Conservation (phyloP, 1,140 invertebrate species). For the Phymastichus coffea region DNA sequence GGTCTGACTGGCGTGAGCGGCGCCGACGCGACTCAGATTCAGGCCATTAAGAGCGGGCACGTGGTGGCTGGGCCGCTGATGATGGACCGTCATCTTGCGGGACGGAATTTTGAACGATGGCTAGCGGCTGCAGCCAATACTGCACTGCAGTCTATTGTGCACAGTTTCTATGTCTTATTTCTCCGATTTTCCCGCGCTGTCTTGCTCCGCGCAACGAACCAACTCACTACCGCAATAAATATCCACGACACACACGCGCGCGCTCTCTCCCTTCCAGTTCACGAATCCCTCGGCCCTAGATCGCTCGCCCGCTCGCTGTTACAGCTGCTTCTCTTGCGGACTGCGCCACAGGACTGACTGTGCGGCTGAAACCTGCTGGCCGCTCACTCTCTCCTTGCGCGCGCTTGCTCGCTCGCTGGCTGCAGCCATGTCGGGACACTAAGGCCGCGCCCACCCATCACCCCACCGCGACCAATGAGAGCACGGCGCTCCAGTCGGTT, state of each 20-base stretch:
- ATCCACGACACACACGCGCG: background rate
- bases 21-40: slow-evolving; percentile 47
- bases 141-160: no score
- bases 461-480: slow-evolving; percentile 40
- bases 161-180: no score
- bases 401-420: slow-evolving; percentile 26
- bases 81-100: slow-evolving; percentile 56
- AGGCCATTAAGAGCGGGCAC: slow-evolving; percentile 50
- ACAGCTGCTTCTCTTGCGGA: slow-evolving; percentile 12
- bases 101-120: slow-evolving; percentile 52
- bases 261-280: background rate
- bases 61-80: slow-evolving; percentile 51
- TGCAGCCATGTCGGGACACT: slow-evolving; percentile 49
- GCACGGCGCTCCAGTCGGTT: no score
- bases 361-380: background rate
- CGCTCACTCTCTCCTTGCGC: background rate
- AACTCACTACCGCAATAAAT: no score
- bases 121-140: no score
- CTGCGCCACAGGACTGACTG: slow-evolving; percentile 19
- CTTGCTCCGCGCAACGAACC: background rate
- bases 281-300: background rate
- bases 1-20: background rate
- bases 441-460: slow-evolving; percentile 40
- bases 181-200: background rate
- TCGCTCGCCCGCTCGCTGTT: background rate